Evolutionary conservation across 2,113 vertebrate genomes (phyloP), one percentile per base, ranked within the genome.

Genomic region (Shinisaurus crocodilurus): DNA sequence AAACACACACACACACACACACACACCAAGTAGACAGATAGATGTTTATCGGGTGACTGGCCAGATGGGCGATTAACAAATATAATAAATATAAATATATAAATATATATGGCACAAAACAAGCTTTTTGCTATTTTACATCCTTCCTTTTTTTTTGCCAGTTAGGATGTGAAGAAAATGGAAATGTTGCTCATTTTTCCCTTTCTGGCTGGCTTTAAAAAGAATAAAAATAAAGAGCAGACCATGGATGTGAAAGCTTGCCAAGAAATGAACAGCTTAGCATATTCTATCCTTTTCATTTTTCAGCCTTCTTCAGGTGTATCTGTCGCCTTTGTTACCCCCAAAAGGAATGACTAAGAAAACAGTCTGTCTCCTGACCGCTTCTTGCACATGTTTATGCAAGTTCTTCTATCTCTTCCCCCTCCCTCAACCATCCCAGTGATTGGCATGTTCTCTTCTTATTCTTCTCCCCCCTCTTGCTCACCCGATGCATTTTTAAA

Each of bases 401-500:
- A 45, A 45, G 40, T 27, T 45, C 6, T 32, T 69, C 27, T 45
- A 9, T 69, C 3, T n/a, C 4, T 20, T n/a, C 20, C 67, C 43
- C 43, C 8, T 20, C n/a, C 48, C 5, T 27, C 67, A 72, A 25
- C 43, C 29, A 34, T 84, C 63, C 27, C 25, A 18, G 43, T n/a
- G 45, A 85, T 27, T 54, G 32, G 69, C 45, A 85, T 85, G 40
- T 25, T 70, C 6, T 50, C 83, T n/a, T 70, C 83, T 70, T 67
- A 50, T 50, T 50, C 20, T 85, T 63, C 67, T 32, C 32, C 60
- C 65, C 25, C 45, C 50, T 54, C 84, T n/a, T 85, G 67, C 50
- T 85, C 67, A 25, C 72, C 67, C 70, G 72, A 54, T 85, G 67
- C 84, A 85, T 72, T 85, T 85, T 85, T 25, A n/a, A 85, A 85